Evolutionary conservation across 2,113 vertebrate genomes (phyloP).

Genomic region (Progne subis): DNA sequence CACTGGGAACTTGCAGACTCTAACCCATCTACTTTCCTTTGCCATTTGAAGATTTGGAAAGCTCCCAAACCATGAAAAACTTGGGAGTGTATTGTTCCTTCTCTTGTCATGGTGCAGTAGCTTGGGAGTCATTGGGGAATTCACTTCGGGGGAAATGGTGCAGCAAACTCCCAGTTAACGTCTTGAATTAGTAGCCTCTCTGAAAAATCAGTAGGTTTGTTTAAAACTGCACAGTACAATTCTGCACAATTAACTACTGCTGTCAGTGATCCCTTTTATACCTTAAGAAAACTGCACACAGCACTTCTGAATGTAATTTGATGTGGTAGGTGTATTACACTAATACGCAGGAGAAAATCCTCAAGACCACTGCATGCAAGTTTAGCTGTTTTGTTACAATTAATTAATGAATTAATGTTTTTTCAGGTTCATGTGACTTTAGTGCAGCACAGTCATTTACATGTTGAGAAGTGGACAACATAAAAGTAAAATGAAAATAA

Average conservation of each 20-base stretch:
- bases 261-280: neutral
- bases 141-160: rapidly evolving
- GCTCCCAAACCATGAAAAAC: neutral
- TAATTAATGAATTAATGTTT: slow-evolving; percentile 5
- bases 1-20: neutral
- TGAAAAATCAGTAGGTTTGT: neutral
- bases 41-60: neutral
- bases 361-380: neutral
- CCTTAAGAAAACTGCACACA: neutral
- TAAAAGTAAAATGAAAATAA: neutral
- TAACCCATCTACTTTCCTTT: neutral
- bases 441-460: neutral
- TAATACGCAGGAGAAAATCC: neutral
- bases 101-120: rapidly evolving
- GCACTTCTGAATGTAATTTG: neutral
- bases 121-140: neutral
- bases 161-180: neutral
- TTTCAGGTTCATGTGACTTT: neutral
- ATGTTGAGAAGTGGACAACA: neutral
- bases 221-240: neutral
- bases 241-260: neutral
- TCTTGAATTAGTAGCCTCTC: neutral
- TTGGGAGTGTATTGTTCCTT: neutral
- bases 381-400: neutral
- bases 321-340: neutral